Evolutionary conservation across 1,140 invertebrate genomes (phyloP).

Genomic region (Microplitis demolitor): DNA sequence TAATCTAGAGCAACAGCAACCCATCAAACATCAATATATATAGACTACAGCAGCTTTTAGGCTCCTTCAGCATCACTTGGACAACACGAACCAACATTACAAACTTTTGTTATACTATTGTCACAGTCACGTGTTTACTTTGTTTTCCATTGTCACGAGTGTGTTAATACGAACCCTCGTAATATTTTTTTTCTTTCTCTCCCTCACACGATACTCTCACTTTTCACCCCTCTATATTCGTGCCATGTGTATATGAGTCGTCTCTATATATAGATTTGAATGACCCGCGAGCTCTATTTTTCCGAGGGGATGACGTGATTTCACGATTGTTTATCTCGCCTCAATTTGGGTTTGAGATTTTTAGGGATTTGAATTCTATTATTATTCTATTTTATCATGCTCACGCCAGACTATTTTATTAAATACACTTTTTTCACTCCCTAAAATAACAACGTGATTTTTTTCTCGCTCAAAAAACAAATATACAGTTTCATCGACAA

Average conservation of each 20-base stretch:
- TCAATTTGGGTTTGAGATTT: constrained; percentile 1
- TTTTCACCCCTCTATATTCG: background rate
- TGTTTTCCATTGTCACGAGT: constrained; percentile 54
- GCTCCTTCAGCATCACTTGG: background rate
- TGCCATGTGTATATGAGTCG: too few species aligned
- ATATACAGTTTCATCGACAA: background rate
- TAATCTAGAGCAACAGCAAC: background rate
- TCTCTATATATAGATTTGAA: background rate
- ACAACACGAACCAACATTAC: background rate
- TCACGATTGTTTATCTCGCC: constrained; percentile 18
- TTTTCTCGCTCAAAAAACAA: too few species aligned
- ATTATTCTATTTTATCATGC: constrained; percentile 1
- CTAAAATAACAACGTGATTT: too few species aligned
- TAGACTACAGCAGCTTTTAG: background rate
- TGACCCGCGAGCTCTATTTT: background rate
- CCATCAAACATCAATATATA: background rate
- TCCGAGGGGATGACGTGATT: background rate
- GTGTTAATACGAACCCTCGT: constrained; percentile 46
- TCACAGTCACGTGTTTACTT: constrained; percentile 50
- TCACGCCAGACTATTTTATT: too few species aligned
- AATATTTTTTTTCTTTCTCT: constrained; percentile 34
- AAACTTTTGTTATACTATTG: constrained; percentile 12
- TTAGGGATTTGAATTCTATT: background rate
- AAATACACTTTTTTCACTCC: too few species aligned
- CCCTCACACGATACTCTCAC: background rate